These are phyloP conservation scores for Scartelaos histophorus DNA, from an alignment of 2,113 vertebrate species.

Conservation along the genomic window DNA sequence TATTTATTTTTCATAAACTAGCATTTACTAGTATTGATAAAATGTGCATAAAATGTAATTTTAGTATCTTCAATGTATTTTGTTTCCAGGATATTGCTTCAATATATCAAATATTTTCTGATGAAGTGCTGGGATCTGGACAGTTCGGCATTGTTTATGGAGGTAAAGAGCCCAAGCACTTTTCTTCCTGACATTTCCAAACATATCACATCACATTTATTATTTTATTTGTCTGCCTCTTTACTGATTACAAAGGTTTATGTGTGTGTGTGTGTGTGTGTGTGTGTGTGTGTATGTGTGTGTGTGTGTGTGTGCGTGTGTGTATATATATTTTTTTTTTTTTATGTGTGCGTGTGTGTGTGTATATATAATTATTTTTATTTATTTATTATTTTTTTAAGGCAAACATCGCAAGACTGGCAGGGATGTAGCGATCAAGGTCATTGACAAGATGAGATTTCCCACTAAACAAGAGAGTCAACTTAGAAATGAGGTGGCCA, in stretches of 20 bases:
- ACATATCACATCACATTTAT: not conserved
- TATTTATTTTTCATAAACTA: not conserved
- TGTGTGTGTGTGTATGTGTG: too few species aligned
- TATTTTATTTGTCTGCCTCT: not conserved
- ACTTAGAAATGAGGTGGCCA: constrained; percentile 97
- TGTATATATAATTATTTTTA: too few species aligned
- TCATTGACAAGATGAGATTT: constrained; percentile 99
- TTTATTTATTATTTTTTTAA: too few species aligned
- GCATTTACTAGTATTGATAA: not conserved
- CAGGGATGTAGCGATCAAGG: constrained; percentile 97
- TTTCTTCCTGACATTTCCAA: not conserved
- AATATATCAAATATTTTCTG: constrained; percentile 98
- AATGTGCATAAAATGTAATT: not conserved
- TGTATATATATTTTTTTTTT: too few species aligned
- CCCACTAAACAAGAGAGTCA: constrained; percentile 99
- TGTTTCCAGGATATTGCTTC: constrained; percentile 90
- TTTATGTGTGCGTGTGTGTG: too few species aligned
- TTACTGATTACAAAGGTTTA: too few species aligned
- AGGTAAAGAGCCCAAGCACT: constrained; percentile 76
- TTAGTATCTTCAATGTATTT: constrained; percentile 15
- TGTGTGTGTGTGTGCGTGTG: too few species aligned
- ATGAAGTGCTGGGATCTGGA: constrained; percentile 97
- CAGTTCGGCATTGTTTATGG: constrained; percentile 98
- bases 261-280: too few species aligned
- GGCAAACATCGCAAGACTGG: constrained; percentile 98